Evolutionary conservation across 2,113 vertebrate genomes (phyloP).

Genomic region (Ctenodactylus gundi): DNA sequence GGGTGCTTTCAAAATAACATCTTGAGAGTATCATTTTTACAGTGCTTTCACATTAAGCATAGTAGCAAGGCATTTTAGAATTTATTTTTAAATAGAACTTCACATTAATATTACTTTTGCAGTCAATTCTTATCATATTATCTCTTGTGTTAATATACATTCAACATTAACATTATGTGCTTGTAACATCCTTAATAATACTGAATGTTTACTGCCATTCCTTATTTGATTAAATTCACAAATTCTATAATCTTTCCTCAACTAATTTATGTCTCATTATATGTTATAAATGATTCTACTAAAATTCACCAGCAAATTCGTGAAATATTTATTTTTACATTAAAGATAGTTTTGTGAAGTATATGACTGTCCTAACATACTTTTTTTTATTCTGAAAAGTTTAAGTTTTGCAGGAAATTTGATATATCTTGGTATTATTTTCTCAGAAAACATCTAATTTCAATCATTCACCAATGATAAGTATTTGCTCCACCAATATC

Average conservation of each 20-base stretch:
- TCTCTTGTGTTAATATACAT: background rate
- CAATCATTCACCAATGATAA: background rate
- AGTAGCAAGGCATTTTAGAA: background rate
- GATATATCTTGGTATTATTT: background rate
- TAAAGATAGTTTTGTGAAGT: background rate
- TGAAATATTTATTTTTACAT: slow-evolving; percentile 1
- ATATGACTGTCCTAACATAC: background rate
- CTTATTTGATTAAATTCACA: background rate
- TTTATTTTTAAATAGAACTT: background rate
- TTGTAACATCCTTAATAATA: background rate
- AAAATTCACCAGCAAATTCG: background rate
- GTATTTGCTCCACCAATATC: background rate
- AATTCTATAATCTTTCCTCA: background rate
- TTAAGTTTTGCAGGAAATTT: background rate
- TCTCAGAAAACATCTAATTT: background rate
- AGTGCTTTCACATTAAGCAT: background rate
- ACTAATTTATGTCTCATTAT: background rate
- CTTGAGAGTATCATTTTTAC: background rate
- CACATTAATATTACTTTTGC: background rate
- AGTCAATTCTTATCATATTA: background rate
- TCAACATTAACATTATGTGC: background rate
- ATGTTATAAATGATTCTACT: background rate
- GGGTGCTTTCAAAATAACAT: background rate
- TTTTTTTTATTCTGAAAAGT: background rate
- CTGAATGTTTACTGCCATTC: background rate